Evolutionary conservation across 2,113 vertebrate species (phyloP).

Genomic region (Malurus melanocephalus): DNA sequence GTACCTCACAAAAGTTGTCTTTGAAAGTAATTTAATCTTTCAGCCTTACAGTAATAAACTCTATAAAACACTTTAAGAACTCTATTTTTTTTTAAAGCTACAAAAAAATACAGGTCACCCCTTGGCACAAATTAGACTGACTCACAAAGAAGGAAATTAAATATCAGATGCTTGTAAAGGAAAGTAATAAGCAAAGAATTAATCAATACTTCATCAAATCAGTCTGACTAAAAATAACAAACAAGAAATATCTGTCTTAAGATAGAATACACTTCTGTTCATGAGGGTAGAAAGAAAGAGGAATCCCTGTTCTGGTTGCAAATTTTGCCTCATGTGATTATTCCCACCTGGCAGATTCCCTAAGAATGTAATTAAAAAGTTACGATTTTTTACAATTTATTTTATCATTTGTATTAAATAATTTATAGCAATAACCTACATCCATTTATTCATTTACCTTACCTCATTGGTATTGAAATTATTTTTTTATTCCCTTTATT

Average conservation of each 20-base stretch:
- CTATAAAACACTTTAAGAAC: neutral
- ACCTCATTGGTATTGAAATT: neutral
- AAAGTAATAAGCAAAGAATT: neutral
- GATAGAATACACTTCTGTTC: neutral
- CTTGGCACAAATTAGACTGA: neutral
- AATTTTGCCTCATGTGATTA: neutral
- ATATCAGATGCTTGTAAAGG: neutral
- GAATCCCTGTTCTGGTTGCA: neutral
- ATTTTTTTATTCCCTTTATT: neutral
- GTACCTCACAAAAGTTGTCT: accelerated
- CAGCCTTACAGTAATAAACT: neutral
- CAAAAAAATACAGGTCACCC: neutral
- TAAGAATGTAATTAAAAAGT: neutral
- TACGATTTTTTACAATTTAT: neutral
- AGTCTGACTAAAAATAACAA: neutral
- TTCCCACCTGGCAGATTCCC: neutral
- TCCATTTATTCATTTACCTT: neutral
- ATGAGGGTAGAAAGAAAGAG: neutral
- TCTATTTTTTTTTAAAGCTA: neutral
- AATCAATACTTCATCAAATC: neutral
- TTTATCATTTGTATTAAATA: neutral
- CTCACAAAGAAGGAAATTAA: neutral
- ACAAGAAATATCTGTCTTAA: accelerated
- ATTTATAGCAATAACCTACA: neutral
- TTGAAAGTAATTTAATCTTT: neutral